Percentiles rank a stretch among this genome's conserved stretches.
Evolutionary conservation across 1,140 invertebrate genomes (phyloP).

Genomic region (Aphis gossypii): DNA sequence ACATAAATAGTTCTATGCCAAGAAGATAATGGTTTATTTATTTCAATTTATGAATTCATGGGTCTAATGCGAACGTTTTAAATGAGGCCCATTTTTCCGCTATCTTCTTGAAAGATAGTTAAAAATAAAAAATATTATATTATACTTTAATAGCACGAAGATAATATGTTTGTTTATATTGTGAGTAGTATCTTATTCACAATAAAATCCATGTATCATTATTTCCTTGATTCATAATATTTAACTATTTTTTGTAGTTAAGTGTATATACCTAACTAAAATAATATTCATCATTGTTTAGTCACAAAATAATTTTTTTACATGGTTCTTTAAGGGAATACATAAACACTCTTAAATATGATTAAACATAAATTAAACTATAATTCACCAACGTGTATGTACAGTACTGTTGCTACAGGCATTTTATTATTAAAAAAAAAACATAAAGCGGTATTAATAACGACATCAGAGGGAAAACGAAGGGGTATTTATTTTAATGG

Average conservation of each 20-base stretch:
- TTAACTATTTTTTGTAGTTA: background rate
- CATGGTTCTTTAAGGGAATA: background rate
- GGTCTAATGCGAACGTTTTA: background rate
- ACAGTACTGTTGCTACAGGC: background rate
- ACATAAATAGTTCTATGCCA: background rate
- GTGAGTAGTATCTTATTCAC: too few species aligned
- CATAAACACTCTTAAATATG: background rate
- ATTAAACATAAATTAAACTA: background rate
- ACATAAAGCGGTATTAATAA: background rate
- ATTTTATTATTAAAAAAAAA: slow-evolving; percentile 10
- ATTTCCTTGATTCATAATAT: background rate
- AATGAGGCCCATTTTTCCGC: too few species aligned
- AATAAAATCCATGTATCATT: background rate
- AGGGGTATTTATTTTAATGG: slow-evolving; percentile 33
- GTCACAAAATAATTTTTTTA: background rate
- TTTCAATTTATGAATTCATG: background rate
- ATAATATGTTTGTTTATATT: too few species aligned
- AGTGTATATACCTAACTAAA: background rate
- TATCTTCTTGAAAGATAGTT: too few species aligned
- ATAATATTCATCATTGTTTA: background rate
- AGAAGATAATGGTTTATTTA: background rate
- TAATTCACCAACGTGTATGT: background rate
- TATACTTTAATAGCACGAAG: too few species aligned
- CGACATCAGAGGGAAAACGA: background rate
- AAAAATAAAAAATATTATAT: too few species aligned